Percentiles rank a stretch among this genome's conserved stretches.
These are phyloP conservation scores for Ranitomeya variabilis DNA, from an alignment of 2,113 vertebrate genomes.

Conservation along the genomic window DNA sequence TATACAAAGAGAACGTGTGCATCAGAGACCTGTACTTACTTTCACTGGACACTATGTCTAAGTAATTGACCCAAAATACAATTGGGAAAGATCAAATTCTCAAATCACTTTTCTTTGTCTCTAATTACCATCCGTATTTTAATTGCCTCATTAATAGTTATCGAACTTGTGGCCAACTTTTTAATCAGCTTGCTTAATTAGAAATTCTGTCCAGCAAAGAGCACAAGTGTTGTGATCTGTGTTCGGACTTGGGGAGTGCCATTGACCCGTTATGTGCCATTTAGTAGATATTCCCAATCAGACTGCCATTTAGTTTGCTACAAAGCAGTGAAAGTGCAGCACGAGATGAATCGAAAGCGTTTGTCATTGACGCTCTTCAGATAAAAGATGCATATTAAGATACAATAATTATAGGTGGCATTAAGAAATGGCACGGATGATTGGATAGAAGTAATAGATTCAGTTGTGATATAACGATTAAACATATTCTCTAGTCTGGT, in stretches of 20 bases:
- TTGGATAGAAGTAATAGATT: constrained; percentile 29
- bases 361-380: constrained; percentile 22
- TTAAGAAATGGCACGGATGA: not conserved
- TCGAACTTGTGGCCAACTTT: constrained; percentile 51
- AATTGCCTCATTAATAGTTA: constrained; percentile 54
- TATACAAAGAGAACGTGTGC: not conserved
- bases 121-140: constrained; percentile 49
- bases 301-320: not conserved
- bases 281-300: not conserved
- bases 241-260: not conserved
- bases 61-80: constrained; percentile 52
- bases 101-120: constrained; percentile 49
- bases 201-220: constrained; percentile 16
- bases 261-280: constrained; percentile 14
- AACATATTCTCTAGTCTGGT: not conserved
- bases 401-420: constrained; percentile 30
- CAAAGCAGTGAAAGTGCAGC: not conserved
- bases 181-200: constrained; percentile 53
- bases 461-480: constrained; percentile 12
- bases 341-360: not conserved
- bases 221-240: not conserved
- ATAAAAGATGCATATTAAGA: constrained; percentile 44
- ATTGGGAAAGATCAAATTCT: constrained; percentile 45
- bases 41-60: constrained; percentile 2
- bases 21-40: constrained; percentile 19